Percentiles rank a stretch among this genome's conserved stretches.
Evolutionary conservation across 2,797 vertebrate species (phyloP).

Genomic region (Natrix natrix): DNA sequence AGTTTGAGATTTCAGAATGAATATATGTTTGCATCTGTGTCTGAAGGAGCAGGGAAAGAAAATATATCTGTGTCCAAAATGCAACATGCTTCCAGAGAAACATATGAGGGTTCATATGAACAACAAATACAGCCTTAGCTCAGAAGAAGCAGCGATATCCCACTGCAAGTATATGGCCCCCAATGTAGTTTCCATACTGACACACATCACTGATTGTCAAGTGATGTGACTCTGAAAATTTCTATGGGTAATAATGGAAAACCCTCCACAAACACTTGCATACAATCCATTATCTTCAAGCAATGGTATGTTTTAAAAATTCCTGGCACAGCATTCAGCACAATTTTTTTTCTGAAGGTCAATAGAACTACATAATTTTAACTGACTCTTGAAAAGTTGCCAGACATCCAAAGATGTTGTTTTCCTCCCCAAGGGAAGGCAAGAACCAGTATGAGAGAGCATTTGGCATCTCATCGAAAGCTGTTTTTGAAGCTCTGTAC

Average conservation of each 20-base stretch:
- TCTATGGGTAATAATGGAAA: not conserved
- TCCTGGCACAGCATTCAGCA: not conserved
- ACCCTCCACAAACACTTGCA: not conserved
- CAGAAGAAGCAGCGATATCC: not conserved
- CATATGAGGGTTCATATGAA: not conserved
- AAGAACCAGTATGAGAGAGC: constrained; percentile 83
- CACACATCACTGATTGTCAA: not conserved
- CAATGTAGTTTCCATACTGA: not conserved
- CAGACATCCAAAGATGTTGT: not conserved
- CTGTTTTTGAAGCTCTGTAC: constrained; percentile 86
- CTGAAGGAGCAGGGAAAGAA: not conserved
- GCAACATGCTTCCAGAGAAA: not conserved
- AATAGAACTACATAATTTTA: not conserved
- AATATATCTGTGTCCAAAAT: not conserved
- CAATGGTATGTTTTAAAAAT: not conserved
- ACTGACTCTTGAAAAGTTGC: not conserved
- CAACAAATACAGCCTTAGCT: not conserved
- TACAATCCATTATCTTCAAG: not conserved
- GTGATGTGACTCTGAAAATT: not conserved
- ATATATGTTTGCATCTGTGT: not conserved
- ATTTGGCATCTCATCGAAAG: constrained; percentile 77
- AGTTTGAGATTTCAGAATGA: not conserved
- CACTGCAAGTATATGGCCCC: not conserved
- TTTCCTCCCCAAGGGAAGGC: constrained; percentile 76
- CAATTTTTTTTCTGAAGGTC: not conserved